Percentiles rank a stretch among this genome's conserved stretches.
These are phyloP conservation scores for Syngnathus floridae DNA, from an alignment of 2,113 vertebrate genomes.

Conservation along the genomic window DNA sequence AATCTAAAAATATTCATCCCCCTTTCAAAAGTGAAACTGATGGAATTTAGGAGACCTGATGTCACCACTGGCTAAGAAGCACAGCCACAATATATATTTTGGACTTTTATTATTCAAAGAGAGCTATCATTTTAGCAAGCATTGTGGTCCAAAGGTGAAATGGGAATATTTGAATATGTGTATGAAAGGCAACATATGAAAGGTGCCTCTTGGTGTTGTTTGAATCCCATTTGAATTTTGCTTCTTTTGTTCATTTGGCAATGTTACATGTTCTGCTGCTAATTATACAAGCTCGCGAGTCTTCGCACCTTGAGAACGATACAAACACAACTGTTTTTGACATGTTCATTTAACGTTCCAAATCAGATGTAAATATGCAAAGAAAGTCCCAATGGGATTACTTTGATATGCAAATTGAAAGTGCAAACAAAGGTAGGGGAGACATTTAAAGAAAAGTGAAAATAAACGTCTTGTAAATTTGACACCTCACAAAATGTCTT, in stretches of 20 bases:
- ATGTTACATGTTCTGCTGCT: slow-evolving; percentile 64
- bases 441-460: slow-evolving; percentile 17
- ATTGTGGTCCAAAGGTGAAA: slow-evolving; percentile 58
- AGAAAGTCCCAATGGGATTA: slow-evolving; percentile 65
- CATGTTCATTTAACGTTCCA: slow-evolving; percentile 74
- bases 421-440: slow-evolving; percentile 70
- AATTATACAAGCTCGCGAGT: slow-evolving; percentile 68
- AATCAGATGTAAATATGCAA: slow-evolving; percentile 78
- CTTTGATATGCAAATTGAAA: slow-evolving; percentile 74
- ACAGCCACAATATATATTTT: slow-evolving; percentile 63
- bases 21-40: slow-evolving; percentile 60
- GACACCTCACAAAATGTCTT: neutral
- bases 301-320: slow-evolving; percentile 57
- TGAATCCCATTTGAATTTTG: slow-evolving; percentile 66
- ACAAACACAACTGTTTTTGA: slow-evolving; percentile 70
- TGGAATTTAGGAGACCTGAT: slow-evolving; percentile 63
- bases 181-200: slow-evolving; percentile 67
- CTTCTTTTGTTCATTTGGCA: slow-evolving; percentile 61
- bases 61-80: slow-evolving; percentile 60
- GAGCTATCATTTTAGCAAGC: slow-evolving; percentile 62
- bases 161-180: slow-evolving; percentile 63
- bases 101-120: slow-evolving; percentile 57
- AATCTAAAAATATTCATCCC: slow-evolving; percentile 66
- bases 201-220: slow-evolving; percentile 59
- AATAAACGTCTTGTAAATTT: neutral